phyloP scores from a whole-genome alignment of 2,113 vertebrate species.

The Gymnorhina tibicen region DNA sequence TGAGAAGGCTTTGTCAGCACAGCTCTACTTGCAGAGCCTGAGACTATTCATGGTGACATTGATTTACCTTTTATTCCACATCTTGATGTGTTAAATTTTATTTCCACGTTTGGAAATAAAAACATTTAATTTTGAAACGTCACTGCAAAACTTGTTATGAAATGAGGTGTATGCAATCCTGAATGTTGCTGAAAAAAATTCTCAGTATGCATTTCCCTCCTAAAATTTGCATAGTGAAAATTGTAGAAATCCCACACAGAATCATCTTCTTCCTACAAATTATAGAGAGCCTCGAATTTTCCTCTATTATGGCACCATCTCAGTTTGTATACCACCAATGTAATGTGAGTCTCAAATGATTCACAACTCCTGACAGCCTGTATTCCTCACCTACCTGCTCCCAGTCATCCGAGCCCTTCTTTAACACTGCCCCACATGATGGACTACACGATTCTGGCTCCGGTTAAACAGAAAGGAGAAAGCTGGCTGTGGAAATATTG shows the following conservation, averaged over 20 bases:
- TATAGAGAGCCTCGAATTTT: background rate
- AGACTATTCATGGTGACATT: background rate
- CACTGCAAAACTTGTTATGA: background rate
- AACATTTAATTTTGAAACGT: background rate
- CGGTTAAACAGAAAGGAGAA: background rate
- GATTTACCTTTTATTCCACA: background rate
- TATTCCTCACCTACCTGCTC: background rate
- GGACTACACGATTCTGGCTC: background rate
- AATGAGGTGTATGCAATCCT: background rate
- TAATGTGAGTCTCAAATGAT: background rate
- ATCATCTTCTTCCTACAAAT: background rate
- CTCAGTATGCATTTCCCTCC: background rate
- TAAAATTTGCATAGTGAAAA: background rate
- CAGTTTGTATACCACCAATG: background rate
- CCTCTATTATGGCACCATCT: background rate
- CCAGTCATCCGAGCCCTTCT: background rate
- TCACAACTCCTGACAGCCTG: background rate
- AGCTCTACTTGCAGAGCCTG: background rate
- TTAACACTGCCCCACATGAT: rapidly evolving
- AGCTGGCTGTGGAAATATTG: background rate
- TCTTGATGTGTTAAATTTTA: background rate
- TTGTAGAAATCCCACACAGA: background rate
- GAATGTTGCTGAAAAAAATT: background rate
- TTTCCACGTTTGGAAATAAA: background rate
- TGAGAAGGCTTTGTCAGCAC: background rate